Conservation (phyloP, 2,888 invertebrate species). For the Crioceris asparagi region DNA sequence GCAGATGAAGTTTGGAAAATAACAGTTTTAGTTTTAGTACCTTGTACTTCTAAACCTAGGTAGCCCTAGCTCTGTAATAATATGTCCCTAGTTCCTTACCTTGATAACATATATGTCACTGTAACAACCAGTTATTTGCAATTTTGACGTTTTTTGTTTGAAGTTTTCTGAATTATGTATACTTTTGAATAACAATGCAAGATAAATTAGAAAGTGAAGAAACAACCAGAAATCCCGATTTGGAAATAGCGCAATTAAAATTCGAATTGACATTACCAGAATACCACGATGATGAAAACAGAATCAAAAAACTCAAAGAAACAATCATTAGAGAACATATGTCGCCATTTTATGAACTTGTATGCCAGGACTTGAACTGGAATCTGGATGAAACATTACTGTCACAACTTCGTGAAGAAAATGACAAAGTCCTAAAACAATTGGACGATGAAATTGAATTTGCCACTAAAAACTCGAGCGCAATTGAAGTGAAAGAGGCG, state of each 20-base stretch:
- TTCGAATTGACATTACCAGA: constrained; percentile 44
- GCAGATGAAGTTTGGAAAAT: no score
- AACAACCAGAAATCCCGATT: constrained; percentile 21
- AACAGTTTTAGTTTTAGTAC: no score
- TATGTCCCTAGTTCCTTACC: no score
- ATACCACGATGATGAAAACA: constrained; percentile 37
- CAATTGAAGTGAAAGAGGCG: constrained; percentile 24
- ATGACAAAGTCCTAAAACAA: constrained; percentile 20
- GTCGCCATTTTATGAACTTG: constrained; percentile 53
- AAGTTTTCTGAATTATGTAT: no score
- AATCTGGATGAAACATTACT: constrained; percentile 41
- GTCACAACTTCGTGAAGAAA: constrained; percentile 26
- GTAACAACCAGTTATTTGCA: not conserved
- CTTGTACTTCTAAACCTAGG: no score
- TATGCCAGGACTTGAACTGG: constrained; percentile 41
- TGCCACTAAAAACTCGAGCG: constrained; percentile 19
- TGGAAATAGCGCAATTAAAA: constrained; percentile 43
- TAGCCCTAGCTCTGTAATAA: no score
- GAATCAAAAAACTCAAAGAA: constrained; percentile 39
- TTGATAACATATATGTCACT: no score
- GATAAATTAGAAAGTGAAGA: constrained; percentile 18
- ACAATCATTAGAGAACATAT: constrained; percentile 45
- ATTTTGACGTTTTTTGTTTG: not conserved
- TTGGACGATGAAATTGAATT: constrained; percentile 25
- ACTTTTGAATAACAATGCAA: no score